A percentile compares a stretch with the other conserved stretches of the same genome.
Evolutionary conservation across 2,113 vertebrate genomes (phyloP).

Genomic region (Benitochromis conjunctus): DNA sequence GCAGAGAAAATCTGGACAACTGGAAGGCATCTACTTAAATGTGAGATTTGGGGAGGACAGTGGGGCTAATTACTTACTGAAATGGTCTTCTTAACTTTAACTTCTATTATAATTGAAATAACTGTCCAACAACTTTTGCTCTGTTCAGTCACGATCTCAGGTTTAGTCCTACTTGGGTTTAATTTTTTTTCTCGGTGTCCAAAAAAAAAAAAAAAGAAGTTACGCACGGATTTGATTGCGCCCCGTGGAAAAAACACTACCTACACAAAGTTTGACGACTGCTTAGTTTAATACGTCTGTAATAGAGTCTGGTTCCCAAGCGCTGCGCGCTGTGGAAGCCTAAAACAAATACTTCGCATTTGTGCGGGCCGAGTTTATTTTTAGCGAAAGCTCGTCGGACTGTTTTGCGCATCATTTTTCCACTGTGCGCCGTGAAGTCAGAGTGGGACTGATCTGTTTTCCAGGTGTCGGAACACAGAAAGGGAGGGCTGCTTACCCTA

Average conservation of each 20-base stretch:
- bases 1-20: neutral
- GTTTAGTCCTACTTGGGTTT: neutral
- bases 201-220: neutral
- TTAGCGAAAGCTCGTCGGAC: slow-evolving; percentile 39
- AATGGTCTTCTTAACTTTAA: neutral
- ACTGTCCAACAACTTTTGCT: neutral
- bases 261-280: neutral
- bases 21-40: neutral
- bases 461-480: slow-evolving; percentile 52
- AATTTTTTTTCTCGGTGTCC: neutral
- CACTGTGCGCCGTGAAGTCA: slow-evolving; percentile 35
- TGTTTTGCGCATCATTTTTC: slow-evolving; percentile 62
- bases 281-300: neutral
- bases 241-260: neutral
- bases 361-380: slow-evolving; percentile 59
- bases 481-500: slow-evolving; percentile 14
- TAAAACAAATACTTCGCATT: slow-evolving; percentile 42
- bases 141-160: neutral
- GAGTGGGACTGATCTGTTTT: slow-evolving; percentile 53
- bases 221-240: neutral
- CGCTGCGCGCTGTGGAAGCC: neutral
- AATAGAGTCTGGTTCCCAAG: neutral
- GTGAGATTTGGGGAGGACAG: neutral
- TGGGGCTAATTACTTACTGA: neutral
- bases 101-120: neutral